Percentiles rank a stretch among this genome's conserved stretches.
Evolutionary conservation across 2,888 invertebrate species (phyloP).

Genomic region (Hermodice carunculata): DNA sequence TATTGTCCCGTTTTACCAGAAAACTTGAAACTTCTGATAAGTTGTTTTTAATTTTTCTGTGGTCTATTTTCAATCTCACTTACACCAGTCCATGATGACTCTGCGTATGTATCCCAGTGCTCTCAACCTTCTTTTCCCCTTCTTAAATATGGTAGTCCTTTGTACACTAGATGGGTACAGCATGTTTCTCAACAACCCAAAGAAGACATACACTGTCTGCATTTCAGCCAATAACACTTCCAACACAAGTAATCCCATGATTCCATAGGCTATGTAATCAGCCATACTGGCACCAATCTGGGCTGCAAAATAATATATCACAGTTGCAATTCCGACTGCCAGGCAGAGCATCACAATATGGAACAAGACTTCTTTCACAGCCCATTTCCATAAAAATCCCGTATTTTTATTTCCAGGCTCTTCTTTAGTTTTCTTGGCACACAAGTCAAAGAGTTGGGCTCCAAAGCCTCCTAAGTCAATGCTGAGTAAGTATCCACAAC

Average conservation of each 20-base stretch:
- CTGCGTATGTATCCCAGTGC: slow-evolving; percentile 53
- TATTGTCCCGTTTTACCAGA: too few species aligned
- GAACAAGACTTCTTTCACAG: slow-evolving; percentile 51
- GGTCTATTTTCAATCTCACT: too few species aligned
- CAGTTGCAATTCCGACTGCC: slow-evolving; percentile 47
- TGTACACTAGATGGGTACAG: slow-evolving; percentile 52
- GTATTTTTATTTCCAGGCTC: too few species aligned
- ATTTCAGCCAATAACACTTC: slow-evolving; percentile 56
- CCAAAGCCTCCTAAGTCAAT: slow-evolving; percentile 57
- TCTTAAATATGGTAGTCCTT: slow-evolving; percentile 36
- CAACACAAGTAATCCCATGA: slow-evolving; percentile 56
- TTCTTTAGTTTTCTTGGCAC: too few species aligned
- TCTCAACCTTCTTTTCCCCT: slow-evolving; percentile 46
- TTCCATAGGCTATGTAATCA: slow-evolving; percentile 52
- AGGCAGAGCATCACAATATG: slow-evolving; percentile 53
- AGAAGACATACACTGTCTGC: slow-evolving; percentile 58
- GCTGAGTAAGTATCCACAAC: slow-evolving; percentile 61
- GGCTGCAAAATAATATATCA: slow-evolving; percentile 48
- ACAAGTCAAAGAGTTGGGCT: slow-evolving; percentile 45
- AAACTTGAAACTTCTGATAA: too few species aligned
- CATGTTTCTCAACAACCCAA: slow-evolving; percentile 57
- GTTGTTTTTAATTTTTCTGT: too few species aligned
- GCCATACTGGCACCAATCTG: slow-evolving; percentile 32
- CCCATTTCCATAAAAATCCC: slow-evolving; percentile 59
- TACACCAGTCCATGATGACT: slow-evolving; percentile 57